Percentiles rank a stretch among this genome's conserved stretches.
phyloP scores from a whole-genome alignment of 2,797 vertebrate species.

The Sebastes minor region DNA sequence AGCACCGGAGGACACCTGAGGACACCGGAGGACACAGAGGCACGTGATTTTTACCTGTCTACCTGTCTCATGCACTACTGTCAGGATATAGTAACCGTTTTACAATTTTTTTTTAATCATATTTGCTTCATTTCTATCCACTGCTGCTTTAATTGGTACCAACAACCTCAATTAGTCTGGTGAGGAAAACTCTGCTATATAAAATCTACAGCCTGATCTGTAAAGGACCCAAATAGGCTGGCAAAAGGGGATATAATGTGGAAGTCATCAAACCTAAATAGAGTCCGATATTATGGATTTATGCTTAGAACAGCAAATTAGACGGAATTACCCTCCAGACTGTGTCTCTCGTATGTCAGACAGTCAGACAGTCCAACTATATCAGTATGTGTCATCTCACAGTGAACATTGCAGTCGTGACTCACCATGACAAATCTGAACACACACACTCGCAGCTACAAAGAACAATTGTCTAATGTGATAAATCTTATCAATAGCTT shows the following conservation, averaged over 20 bases:
- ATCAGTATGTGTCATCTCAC: slow-evolving; percentile 65
- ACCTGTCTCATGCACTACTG: neutral
- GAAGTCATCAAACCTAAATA: slow-evolving; percentile 35
- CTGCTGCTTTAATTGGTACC: neutral
- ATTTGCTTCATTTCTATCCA: neutral
- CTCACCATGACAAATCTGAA: slow-evolving; percentile 51
- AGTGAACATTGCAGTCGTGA: slow-evolving; percentile 48
- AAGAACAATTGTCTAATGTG: slow-evolving; percentile 25
- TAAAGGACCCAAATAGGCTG: neutral
- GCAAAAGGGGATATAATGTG: slow-evolving; percentile 3
- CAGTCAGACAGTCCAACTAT: slow-evolving; percentile 34
- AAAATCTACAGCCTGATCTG: neutral
- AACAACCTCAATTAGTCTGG: neutral
- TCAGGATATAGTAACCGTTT: neutral
- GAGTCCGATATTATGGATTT: slow-evolving; percentile 32
- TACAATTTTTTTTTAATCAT: neutral
- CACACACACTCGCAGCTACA: neutral
- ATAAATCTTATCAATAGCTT: slow-evolving; percentile 17
- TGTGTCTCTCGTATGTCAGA: slow-evolving; percentile 43
- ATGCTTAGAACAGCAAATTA: slow-evolving; percentile 47
- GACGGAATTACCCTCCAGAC: slow-evolving; percentile 54
- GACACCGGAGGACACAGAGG: too few relatives aligned
- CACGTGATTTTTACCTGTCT: too few relatives aligned
- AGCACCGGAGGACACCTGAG: too few relatives aligned
- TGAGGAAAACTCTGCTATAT: neutral